Evolutionary conservation across 2,113 vertebrate species (phyloP), one percentile per base, ranked within the genome.

Genomic region (Neodon shergylaensis): DNA sequence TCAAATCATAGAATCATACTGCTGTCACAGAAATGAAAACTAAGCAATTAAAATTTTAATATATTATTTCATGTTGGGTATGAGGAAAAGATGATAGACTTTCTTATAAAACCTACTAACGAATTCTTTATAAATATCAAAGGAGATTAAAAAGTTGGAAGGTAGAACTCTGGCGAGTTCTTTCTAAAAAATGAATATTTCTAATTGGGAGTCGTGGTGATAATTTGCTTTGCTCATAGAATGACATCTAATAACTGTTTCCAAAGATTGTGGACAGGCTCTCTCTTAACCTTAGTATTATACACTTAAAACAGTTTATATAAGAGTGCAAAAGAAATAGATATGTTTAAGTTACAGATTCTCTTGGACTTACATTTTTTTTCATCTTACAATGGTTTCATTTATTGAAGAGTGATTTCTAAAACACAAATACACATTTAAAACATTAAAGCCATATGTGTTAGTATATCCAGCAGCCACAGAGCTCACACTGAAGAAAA

Each of bases 11-110:
- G 63, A 22, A 49, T 95, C 36, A 36, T 81, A 19, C 11, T 72
- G 9, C 76, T 91, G 39, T 54, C 79, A 92, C 52, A 87, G 77
- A 96, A 93, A 92, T 94, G 58, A 92, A 95, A 90, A 96, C 74
- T 90, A 7, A 22, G 19, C 47, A 19, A 52, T 94, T 85, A 36
- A 79, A 85, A 81, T 90, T 42, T 90, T 87, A 58, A n/a, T 72
- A 21, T 77, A 58, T 94, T 95, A 33, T 74, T 93, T 95, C 66
- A 54, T 90, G 54, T 90, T 26, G 39, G 63, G 8, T 85, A 42
- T 54, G 0, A 26, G 66, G 42, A 91, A 96, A 28, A 91, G 39
- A 74, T 91, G 66, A 92, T 88, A 24, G 77, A 90, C 65, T 84
- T 61, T 88, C 16, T 54, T 90, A 68, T 82, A 83, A 93, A 36